phyloP scores from a whole-genome alignment of 2,113 vertebrate genomes.

The Corapipo altera region DNA sequence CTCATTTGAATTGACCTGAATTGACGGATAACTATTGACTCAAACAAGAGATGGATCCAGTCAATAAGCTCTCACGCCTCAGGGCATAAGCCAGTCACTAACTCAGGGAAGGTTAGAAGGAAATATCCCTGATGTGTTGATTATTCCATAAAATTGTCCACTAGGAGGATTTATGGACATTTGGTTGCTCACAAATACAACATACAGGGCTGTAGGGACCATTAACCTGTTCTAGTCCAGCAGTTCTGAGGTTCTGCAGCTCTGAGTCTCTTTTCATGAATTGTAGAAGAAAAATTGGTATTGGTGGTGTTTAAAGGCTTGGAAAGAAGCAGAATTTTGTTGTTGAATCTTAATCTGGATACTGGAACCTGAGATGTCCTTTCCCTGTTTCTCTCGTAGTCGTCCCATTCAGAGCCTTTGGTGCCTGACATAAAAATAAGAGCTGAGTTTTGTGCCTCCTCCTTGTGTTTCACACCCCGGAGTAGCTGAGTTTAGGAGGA shows the following conservation, averaged over 20 bases:
- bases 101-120: constrained; percentile 2
- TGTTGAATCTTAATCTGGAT: background rate
- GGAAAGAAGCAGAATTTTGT: background rate
- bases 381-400: background rate
- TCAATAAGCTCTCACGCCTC: constrained; percentile 49
- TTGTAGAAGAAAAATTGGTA: background rate
- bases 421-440: background rate
- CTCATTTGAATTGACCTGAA: constrained; percentile 52
- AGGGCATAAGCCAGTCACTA: constrained; percentile 27
- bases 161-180: constrained; percentile 56
- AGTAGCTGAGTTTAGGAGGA: background rate
- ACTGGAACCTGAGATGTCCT: background rate
- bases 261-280: background rate
- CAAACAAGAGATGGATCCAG: constrained; percentile 31
- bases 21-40: constrained; percentile 41
- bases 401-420: background rate
- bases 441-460: background rate
- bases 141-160: constrained; percentile 57
- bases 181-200: constrained; percentile 30
- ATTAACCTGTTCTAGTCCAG: constrained; percentile 44
- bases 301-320: background rate
- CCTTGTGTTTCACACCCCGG: background rate
- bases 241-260: background rate
- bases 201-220: constrained; percentile 30
- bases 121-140: constrained; percentile 55